phyloP scores from a whole-genome alignment of 2,888 invertebrate genomes.

The Phoronis australis region DNA sequence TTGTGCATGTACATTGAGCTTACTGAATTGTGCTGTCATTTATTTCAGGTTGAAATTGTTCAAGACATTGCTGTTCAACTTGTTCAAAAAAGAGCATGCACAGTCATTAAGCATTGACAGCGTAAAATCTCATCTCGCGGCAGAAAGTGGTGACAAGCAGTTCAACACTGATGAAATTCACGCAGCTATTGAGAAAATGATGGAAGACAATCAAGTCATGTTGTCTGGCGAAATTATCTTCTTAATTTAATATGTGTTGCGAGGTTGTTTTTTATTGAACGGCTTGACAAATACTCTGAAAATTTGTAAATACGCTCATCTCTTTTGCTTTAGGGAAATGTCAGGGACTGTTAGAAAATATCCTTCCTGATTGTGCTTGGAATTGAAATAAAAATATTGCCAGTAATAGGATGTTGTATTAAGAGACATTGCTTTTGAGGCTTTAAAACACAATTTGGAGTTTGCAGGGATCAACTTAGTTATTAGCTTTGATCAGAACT shows the following conservation, averaged over 20 bases:
- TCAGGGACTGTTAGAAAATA: too few species aligned
- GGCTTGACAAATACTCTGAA: too few species aligned
- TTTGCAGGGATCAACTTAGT: too few species aligned
- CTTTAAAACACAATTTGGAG: too few species aligned
- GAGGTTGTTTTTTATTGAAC: too few species aligned
- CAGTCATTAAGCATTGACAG: slow-evolving; percentile 68
- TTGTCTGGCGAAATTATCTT: slow-evolving; percentile 54
- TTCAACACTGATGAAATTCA: slow-evolving; percentile 65
- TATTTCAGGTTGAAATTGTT: slow-evolving; percentile 62
- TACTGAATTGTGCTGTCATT: background rate
- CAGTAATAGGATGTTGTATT: too few species aligned
- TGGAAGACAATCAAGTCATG: slow-evolving; percentile 88
- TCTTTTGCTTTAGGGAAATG: too few species aligned
- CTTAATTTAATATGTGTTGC: slow-evolving; percentile 46
- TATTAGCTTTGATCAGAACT: too few species aligned
- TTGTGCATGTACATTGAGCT: background rate
- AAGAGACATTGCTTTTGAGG: too few species aligned
- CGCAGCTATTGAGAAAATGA: slow-evolving; percentile 77
- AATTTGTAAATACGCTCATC: too few species aligned
- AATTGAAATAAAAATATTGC: too few species aligned
- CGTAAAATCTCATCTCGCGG: slow-evolving; percentile 65
- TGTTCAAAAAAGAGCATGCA: slow-evolving; percentile 73
- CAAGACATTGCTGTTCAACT: slow-evolving; percentile 66
- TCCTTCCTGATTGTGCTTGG: too few species aligned
- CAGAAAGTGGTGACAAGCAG: slow-evolving; percentile 50